phyloP scores from a whole-genome alignment of 2,888 invertebrate species.

The Meta bourneti region DNA sequence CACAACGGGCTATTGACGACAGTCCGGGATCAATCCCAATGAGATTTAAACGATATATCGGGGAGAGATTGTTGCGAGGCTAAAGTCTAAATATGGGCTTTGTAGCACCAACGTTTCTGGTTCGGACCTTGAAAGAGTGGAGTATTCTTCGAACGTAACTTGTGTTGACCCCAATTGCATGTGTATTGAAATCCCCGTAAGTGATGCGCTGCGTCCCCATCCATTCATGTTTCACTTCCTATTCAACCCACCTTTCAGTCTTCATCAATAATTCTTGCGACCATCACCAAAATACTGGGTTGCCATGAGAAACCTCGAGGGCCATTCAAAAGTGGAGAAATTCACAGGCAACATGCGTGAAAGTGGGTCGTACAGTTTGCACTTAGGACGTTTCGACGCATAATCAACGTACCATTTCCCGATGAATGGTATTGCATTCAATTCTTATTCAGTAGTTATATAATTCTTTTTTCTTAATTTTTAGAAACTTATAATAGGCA shows the following conservation, averaged over 20 bases:
- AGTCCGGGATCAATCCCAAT: too few species aligned
- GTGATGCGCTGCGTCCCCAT: background rate
- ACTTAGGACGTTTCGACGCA: background rate
- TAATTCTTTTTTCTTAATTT: background rate
- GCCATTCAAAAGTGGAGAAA: background rate
- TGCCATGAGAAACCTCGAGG: slow-evolving; percentile 8
- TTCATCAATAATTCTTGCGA: slow-evolving; percentile 38
- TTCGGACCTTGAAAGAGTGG: too few species aligned
- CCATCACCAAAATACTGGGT: slow-evolving; percentile 3
- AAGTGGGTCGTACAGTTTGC: background rate
- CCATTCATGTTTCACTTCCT: background rate
- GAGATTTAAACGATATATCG: too few species aligned
- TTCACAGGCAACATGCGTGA: background rate
- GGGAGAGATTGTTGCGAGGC: too few species aligned
- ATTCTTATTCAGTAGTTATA: background rate
- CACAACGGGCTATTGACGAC: too few species aligned
- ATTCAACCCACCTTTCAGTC: slow-evolving; percentile 38
- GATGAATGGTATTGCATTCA: background rate
- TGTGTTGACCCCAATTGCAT: background rate
- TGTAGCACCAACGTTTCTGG: too few species aligned
- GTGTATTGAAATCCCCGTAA: too few species aligned
- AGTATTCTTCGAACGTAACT: background rate
- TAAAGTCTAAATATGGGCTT: too few species aligned
- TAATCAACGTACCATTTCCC: background rate
- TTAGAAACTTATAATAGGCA: background rate